Base-by-base conservation (phyloP, 2,113 vertebrate species). In the Syngnathoides biaculeatus region DNA sequence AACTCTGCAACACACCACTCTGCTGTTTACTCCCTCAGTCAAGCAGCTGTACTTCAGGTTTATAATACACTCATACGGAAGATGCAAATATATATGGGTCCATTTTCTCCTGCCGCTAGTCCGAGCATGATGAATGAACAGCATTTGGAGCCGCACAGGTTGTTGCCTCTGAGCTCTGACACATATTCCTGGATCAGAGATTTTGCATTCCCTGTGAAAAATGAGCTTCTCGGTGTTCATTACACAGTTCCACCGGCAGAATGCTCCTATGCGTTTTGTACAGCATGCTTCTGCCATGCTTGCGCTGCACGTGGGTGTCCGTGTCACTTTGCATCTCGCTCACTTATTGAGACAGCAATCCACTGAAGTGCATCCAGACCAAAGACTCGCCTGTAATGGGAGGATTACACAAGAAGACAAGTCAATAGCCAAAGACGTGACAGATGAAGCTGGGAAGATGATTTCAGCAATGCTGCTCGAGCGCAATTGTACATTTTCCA, bases 71-170 rank as follows among this genome's bases (percentile, higher is more conserved):
- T 87, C 81, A 83, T 87, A 90, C 87, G 85, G 79, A 78, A 57
- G 63, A 78, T 85, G 72, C 79, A 86, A 82, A 87, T 84, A 83
- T 82, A 89, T 81, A 68, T 59, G 68, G 67, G 73, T 79, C 77
- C 79, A 77, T 79, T 78, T 42, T 26, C 67, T 3, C 64, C 82
- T 55, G 56, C 79, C 87, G 80, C 69, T 64, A 30, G 58, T 62
- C 77, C 79, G 8, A 57, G 26, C 59, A 79, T 90, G 90, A 91
- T 90, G 88, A 90, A 92, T 82, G 86, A 88, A 79, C 71, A 85
- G 84, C 86, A 87, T 87, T 89, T 77, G 79, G 77, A 74, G 71
- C 74, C 47, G 43, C 83, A 85, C 83, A 86, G 84, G 81, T 83
- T 79, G 84, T 76, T 55, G 75, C 82, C 81, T 88, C 66, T 55